phyloP scores from a whole-genome alignment of 2,888 invertebrate genomes.

The Oscheius sp. region DNA sequence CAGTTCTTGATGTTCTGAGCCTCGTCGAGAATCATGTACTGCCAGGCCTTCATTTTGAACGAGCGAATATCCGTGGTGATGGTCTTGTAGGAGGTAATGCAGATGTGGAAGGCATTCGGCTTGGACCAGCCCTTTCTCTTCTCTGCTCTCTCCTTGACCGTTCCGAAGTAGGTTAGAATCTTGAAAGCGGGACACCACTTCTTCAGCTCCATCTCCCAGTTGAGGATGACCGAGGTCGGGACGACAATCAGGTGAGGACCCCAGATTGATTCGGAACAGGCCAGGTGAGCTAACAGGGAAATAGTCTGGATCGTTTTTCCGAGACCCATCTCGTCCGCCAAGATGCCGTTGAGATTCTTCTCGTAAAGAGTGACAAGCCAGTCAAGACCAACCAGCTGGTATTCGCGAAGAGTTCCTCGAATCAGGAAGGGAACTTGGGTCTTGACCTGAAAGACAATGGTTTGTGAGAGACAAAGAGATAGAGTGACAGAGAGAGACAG shows the following conservation, averaged over 20 bases:
- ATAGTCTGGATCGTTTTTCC: constrained; percentile 82
- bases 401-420: constrained; percentile 89
- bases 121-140: constrained; percentile 89
- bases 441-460: constrained; percentile 80
- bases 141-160: constrained; percentile 86
- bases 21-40: constrained; percentile 93
- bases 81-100: constrained; percentile 79
- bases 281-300: constrained; percentile 90
- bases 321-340: constrained; percentile 75
- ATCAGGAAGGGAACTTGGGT: constrained; percentile 93
- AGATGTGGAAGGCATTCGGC: constrained; percentile 89
- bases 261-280: constrained; percentile 92
- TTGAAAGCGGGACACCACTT: constrained; percentile 99
- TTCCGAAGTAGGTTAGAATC: constrained; percentile 96
- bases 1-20: constrained; percentile 93
- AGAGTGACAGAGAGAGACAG: constrained; percentile 62
- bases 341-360: constrained; percentile 91
- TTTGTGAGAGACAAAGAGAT: too few relatives aligned
- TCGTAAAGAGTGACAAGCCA: constrained; percentile 97
- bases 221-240: constrained; percentile 98
- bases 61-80: constrained; percentile 98
- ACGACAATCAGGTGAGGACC: constrained; percentile 98
- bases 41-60: constrained; percentile 96
- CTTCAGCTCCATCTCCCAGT: constrained; percentile 99
- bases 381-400: constrained; percentile 95